Conservation (phyloP, 2,113 vertebrate genomes). For the Stictonetta naevosa region DNA sequence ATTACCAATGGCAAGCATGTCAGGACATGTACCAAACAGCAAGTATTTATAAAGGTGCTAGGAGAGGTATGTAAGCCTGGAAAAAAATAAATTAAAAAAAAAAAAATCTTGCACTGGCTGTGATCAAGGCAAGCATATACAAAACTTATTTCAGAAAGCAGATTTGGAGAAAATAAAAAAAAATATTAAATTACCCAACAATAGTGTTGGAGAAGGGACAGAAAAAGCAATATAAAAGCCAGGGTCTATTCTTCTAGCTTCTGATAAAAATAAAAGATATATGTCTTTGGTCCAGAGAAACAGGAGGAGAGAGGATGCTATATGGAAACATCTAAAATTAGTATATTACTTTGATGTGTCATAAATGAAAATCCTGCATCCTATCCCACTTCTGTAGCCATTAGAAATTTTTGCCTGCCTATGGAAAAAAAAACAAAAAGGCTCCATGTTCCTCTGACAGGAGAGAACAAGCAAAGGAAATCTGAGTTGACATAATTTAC, state of each 20-base stretch:
- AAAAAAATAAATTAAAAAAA: background rate
- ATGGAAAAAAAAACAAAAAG: background rate
- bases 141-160: background rate
- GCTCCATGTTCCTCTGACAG: background rate
- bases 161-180: background rate
- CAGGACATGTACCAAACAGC: background rate
- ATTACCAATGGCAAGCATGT: background rate
- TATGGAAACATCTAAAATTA: background rate
- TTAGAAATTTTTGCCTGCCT: background rate
- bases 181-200: background rate
- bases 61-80: background rate
- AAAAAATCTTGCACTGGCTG: background rate
- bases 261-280: background rate
- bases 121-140: background rate
- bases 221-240: background rate
- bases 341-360: background rate
- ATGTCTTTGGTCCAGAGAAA: background rate
- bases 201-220: background rate
- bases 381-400: background rate
- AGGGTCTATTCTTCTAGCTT: background rate
- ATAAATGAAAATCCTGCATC: background rate
- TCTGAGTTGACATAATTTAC: background rate
- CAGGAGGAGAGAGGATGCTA: background rate
- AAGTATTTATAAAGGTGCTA: background rate
- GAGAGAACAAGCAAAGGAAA: background rate